A percentile compares a stretch with the other conserved stretches of the same genome.
Evolutionary conservation across 2,113 vertebrate species (phyloP).

Genomic region (Sarotherodon lohbergeri): DNA sequence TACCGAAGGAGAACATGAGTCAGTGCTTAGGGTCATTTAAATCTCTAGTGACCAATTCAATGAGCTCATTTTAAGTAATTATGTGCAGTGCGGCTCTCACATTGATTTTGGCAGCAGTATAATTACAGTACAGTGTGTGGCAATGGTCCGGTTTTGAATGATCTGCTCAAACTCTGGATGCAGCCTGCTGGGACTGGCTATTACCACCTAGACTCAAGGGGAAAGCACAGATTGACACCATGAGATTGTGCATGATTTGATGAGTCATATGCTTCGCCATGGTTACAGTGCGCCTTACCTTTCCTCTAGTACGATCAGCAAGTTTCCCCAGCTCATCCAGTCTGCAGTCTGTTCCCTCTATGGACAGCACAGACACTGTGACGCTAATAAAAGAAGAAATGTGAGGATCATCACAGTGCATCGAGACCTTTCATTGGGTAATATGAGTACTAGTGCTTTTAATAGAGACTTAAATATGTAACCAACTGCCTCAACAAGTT

Average conservation of each 20-base stretch:
- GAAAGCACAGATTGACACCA: not conserved
- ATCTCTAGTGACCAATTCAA: not conserved
- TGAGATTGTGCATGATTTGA: not conserved
- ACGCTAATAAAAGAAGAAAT: slow-evolving; percentile 53
- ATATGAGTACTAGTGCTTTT: not conserved
- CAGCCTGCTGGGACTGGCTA: slow-evolving; percentile 51
- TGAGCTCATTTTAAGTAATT: not conserved
- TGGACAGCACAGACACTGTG: slow-evolving; percentile 72
- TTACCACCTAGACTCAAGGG: slow-evolving; percentile 48
- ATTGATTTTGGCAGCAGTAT: slow-evolving; percentile 62
- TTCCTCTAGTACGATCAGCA: slow-evolving; percentile 72
- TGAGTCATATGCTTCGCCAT: not conserved
- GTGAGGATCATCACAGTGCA: not conserved
- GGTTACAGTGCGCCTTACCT: slow-evolving; percentile 40
- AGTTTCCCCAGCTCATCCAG: slow-evolving; percentile 74
- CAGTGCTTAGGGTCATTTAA: not conserved
- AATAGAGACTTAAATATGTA: not conserved
- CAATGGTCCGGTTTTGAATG: slow-evolving; percentile 56
- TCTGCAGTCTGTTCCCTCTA: slow-evolving; percentile 75
- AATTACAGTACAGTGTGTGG: slow-evolving; percentile 63
- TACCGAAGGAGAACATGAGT: not conserved
- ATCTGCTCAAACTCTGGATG: slow-evolving; percentile 60
- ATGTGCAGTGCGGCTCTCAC: slow-evolving; percentile 32
- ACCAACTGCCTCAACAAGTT: not conserved
- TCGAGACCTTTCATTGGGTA: not conserved